Evolutionary conservation across 1,140 invertebrate genomes (phyloP).

Genomic region (Helicoverpa armigera): DNA sequence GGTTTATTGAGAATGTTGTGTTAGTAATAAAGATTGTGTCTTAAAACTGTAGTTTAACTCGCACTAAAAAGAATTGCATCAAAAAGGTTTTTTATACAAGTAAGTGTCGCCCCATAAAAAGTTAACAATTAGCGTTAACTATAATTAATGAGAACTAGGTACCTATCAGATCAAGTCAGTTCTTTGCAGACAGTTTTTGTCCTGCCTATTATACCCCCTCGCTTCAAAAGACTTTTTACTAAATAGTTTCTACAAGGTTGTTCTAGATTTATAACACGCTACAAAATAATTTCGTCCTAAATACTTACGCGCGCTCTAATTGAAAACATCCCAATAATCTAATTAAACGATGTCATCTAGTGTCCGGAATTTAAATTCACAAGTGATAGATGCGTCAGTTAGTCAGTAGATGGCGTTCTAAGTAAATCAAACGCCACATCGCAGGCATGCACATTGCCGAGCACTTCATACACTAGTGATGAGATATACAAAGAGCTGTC

Average conservation of each 20-base stretch:
- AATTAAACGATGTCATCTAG: slow-evolving; percentile 33
- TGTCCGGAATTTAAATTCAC: not conserved
- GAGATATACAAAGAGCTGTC: slow-evolving; percentile 23
- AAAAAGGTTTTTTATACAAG: not conserved
- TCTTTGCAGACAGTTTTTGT: too few relatives aligned
- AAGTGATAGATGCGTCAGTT: not conserved
- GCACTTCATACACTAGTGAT: slow-evolving; percentile 9
- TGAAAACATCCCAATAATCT: slow-evolving; percentile 33
- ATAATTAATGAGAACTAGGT: too few relatives aligned
- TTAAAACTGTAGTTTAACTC: slow-evolving; percentile 49
- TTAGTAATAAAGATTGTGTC: slow-evolving; percentile 81
- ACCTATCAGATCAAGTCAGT: too few relatives aligned
- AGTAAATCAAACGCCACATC: not conserved
- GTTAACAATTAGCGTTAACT: too few relatives aligned
- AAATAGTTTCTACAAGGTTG: not conserved
- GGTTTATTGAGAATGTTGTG: slow-evolving; percentile 69
- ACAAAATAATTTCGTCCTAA: slow-evolving; percentile 29
- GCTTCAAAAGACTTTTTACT: not conserved
- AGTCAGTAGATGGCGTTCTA: slow-evolving; percentile 39
- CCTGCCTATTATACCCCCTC: not conserved
- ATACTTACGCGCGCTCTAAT: slow-evolving; percentile 32
- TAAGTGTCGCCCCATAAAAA: not conserved
- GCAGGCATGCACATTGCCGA: slow-evolving; percentile 3
- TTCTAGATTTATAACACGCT: not conserved
- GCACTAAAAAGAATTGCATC: not conserved